These are phyloP conservation scores for Rhabdophis nuchalis DNA, from an alignment of 2,797 vertebrate genomes.

Conservation along the genomic window DNA sequence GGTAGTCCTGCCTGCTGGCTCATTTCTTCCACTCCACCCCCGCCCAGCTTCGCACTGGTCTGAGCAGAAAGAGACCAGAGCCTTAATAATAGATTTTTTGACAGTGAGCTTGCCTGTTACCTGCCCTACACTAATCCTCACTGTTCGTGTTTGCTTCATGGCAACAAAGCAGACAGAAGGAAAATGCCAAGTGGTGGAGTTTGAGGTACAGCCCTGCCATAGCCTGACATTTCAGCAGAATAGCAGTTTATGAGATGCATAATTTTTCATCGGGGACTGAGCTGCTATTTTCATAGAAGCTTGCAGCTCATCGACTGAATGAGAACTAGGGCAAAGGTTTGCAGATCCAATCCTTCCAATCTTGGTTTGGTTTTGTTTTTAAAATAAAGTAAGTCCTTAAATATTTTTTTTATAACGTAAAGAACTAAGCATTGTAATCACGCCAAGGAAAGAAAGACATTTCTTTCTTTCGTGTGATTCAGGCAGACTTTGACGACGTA, in stretches of 20 bases:
- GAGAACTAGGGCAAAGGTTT: conserved; percentile 71
- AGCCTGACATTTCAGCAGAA: conserved; percentile 79
- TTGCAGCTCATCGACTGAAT: conserved; percentile 67
- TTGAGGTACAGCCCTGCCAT: conserved; percentile 75
- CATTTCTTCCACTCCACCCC: conserved; percentile 52
- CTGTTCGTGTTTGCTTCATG: conserved; percentile 78
- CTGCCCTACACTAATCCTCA: conserved; percentile 77
- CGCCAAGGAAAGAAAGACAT: not conserved
- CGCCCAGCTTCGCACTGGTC: conserved; percentile 63
- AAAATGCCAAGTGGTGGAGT: conserved; percentile 79
- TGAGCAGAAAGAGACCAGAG: conserved; percentile 74
- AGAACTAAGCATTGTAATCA: conserved; percentile 6
- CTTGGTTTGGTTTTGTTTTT: conserved; percentile 50
- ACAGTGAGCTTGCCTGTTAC: conserved; percentile 76
- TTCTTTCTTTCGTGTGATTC: conserved; percentile 25
- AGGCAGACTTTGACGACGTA: not conserved
- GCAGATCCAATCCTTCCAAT: conserved; percentile 55
- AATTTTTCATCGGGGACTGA: conserved; percentile 78
- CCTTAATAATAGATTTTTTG: conserved; percentile 81
- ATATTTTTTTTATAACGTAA: not conserved
- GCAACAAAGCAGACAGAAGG: conserved; percentile 79
- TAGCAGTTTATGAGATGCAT: conserved; percentile 79
- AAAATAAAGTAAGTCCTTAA: not conserved
- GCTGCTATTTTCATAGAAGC: conserved; percentile 72
- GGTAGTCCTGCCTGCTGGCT: conserved; percentile 51